Evolutionary conservation across 2,797 vertebrate genomes (phyloP).

Genomic region (Acipenser transmontanus): DNA sequence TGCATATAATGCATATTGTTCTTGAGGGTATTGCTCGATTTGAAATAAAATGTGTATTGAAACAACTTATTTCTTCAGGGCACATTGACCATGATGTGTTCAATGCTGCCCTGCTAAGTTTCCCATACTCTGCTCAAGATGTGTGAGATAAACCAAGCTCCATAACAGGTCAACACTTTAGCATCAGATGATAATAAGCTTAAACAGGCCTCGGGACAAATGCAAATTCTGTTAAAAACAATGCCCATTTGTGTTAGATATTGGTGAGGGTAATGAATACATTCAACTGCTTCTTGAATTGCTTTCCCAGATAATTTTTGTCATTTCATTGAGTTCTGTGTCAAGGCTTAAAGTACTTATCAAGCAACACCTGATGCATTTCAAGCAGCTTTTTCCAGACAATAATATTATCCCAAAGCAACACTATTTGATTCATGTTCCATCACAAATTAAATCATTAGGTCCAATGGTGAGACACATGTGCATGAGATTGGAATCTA

Average conservation of each 20-base stretch:
- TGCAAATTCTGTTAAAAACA: conserved; percentile 30
- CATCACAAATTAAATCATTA: conserved; percentile 23
- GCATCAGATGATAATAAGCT: conserved; percentile 25
- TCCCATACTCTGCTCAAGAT: conserved; percentile 21
- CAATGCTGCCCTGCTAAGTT: conserved; percentile 18
- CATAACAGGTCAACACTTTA: conserved; percentile 15
- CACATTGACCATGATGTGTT: conserved; percentile 13
- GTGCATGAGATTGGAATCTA: conserved; percentile 26
- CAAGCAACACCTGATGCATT: conserved; percentile 25
- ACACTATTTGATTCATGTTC: conserved; percentile 26
- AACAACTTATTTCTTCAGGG: conserved; percentile 14
- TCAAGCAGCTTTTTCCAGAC: conserved; percentile 22
- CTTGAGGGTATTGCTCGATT: no score
- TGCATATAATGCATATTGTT: no score
- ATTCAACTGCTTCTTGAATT: conserved; percentile 14
- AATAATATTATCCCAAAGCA: conserved; percentile 12
- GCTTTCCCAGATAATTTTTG: conserved; percentile 13
- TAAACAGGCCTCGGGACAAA: conserved; percentile 18
- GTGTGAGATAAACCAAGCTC: conserved; percentile 17
- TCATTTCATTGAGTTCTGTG: conserved; percentile 7
- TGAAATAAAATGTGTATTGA: no score
- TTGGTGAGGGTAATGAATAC: conserved; percentile 6
- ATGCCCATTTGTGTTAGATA: conserved; percentile 20
- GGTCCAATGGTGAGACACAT: conserved; percentile 25
- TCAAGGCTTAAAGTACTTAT: conserved; percentile 3